Base-by-base conservation (phyloP, 2,888 invertebrate species). In the Eristalinus sepulchralis region DNA sequence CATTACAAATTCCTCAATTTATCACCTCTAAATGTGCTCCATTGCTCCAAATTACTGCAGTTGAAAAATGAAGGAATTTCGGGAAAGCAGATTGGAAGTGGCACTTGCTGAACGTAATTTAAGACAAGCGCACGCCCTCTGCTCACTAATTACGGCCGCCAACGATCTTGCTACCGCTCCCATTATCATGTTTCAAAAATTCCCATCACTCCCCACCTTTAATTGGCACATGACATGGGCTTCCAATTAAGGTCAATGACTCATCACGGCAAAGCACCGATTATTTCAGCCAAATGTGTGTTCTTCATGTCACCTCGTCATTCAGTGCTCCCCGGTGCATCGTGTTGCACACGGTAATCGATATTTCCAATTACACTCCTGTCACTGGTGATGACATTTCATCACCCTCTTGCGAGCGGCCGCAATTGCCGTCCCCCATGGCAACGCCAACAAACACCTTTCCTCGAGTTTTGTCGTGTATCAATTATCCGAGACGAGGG, bases 361-460 rank as follows among this genome's bases (percentile, higher is more conserved):
- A 83, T 78, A 83, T 67, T 78, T 78, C 78, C 83, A 83, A 83
- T 83, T 83, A 83, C 72, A 66, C 68, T 39, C 77, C 62, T 67
- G 39, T 33, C 76, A 78, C 77, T 36, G 53, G 22, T 68, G 10
- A 31, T 60, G 39, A 24, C 34, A 57, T 68, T 62, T 24, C 31
- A 62, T 47, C 79, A 72, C 72, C 72, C 66, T 20, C 66, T n/a
- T 64, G 47, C 60, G 53, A 66, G 64, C 66, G 71, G 34, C 71
- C 79, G 17, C 70, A 62, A 72, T 72, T 63, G 10, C 3, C 13
- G 6, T 33, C 55, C 27, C 55, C 62, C 36, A 34, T 62, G 66
- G 33, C 20, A 63, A 63, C 62, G 63, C 13, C 71, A 71, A 57
- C 68, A 63, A 64, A 39, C 70, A 70, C 63, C 33, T 36, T 70